Evolutionary conservation across 2,888 invertebrate genomes (phyloP), one percentile per base, ranked within the genome.

Genomic region (Minunthozetes semirufus): DNA sequence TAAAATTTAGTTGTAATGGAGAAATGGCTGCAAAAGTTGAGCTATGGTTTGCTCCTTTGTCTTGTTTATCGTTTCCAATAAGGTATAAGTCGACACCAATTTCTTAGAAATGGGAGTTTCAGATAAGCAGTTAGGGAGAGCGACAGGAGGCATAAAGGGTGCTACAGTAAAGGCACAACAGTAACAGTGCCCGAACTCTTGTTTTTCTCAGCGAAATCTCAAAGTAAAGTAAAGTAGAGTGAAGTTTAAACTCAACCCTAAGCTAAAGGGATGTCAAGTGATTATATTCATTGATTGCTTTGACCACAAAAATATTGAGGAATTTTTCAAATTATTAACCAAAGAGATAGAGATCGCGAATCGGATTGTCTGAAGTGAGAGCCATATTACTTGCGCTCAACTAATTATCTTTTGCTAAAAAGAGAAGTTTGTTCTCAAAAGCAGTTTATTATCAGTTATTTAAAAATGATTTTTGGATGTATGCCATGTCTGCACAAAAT

Each of bases 81-180:
- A 3, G 25, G 11, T 17, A 11, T 13, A 29, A 17, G 27, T 63
- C 25, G 63, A 63, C 63, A 63, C 25, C 63, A 29, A 63, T 63
- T 63, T 29, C n/a, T 11, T 11, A 2, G 63, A 63, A 63, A 63
- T 63, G 63, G 63, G 63, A 63, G 63, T 63, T 63, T 63, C 63
- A 63, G 27, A 63, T 63, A 63, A 63, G 63, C 63, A 63, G 63
- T 63, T 63, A 63, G 29, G 63, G 63, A 63, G 63, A 63, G 63
- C 17, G 11, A 13, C 63, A 33, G 63, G 63, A 22, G 63, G 63
- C 29, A 63, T 63, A 63, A 29, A 29, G 63, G 63, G 29, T 63
- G 33, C 29, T 63, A 13, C 13, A 17, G n/a, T 22, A 59, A n/a
- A n/a, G n/a, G n/a, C n/a, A n/a, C n/a, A n/a, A n/a, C n/a, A n/a